These are phyloP conservation scores for Arnoldichthys spilopterus DNA, from an alignment of 2,797 vertebrate species.

Conservation along the genomic window DNA sequence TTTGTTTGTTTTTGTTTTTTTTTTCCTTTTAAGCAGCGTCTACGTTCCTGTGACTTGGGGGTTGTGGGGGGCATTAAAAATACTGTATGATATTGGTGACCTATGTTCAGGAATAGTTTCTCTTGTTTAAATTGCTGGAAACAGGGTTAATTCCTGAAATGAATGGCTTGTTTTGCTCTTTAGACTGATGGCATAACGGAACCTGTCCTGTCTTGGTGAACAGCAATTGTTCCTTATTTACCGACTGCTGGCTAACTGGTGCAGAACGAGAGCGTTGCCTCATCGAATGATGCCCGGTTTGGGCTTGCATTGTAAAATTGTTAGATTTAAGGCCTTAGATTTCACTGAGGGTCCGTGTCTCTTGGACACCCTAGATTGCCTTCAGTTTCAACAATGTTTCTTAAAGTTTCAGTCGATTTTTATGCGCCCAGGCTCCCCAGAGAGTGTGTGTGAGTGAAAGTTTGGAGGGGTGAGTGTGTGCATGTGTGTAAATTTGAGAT, in stretches of 20 bases:
- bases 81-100: conserved; percentile 61
- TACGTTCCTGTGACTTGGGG: conserved; percentile 63
- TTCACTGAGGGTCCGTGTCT: conserved; percentile 40
- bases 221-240: neutral
- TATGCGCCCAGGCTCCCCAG: conserved; percentile 43
- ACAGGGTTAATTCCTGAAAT: conserved; percentile 42
- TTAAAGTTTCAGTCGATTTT: conserved; percentile 61
- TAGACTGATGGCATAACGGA: conserved; percentile 29
- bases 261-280: conserved; percentile 18
- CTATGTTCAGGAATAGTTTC: conserved; percentile 38
- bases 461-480: conserved; percentile 28
- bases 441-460: conserved; percentile 21
- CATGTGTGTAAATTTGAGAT: conserved; percentile 41
- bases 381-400: conserved; percentile 65
- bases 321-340: conserved; percentile 51
- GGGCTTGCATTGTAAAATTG: conserved; percentile 37
- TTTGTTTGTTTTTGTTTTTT: conserved; percentile 59
- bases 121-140: conserved; percentile 31
- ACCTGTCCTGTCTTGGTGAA: neutral
- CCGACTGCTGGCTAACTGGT: neutral
- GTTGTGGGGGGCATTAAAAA: conserved; percentile 4
- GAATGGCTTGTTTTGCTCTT: conserved; percentile 31
- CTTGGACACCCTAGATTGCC: conserved; percentile 51
- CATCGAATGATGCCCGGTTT: conserved; percentile 12
- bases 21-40: conserved; percentile 56